A percentile compares a stretch with the other conserved stretches of the same genome.
Conservation (phyloP, 2,888 invertebrate species). For the Tanytarsus gracilentus region DNA sequence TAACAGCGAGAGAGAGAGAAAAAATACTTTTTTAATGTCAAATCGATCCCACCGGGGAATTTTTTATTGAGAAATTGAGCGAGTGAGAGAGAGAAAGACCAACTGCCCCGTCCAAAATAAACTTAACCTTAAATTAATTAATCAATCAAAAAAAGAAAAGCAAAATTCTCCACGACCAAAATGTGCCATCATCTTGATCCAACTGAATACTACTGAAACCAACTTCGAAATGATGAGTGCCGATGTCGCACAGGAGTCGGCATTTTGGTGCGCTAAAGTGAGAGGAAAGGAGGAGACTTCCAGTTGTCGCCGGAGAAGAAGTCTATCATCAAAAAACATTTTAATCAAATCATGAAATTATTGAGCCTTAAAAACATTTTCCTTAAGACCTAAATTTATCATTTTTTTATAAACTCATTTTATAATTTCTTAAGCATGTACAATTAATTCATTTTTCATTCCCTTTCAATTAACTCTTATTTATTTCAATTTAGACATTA, state of each 20-base stretch:
- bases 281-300: slow-evolving; percentile 44
- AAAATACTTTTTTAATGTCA: slow-evolving; percentile 19
- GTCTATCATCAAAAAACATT: not conserved
- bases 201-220: slow-evolving; percentile 30
- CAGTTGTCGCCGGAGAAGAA: slow-evolving; percentile 42
- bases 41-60: slow-evolving; percentile 29
- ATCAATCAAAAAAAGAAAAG: not conserved
- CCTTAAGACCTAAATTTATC: slow-evolving; percentile 5
- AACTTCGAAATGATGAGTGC: not conserved
- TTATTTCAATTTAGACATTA: not conserved
- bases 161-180: not conserved
- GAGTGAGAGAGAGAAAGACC: slow-evolving; percentile 9
- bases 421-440: not conserved
- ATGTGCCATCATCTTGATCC: slow-evolving; percentile 29
- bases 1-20: not conserved
- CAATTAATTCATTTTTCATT: not conserved
- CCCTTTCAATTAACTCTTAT: not conserved
- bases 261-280: slow-evolving; percentile 5
- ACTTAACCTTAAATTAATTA: not conserved
- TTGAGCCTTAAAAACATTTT: not conserved
- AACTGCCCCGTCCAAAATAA: slow-evolving; percentile 26
- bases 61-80: slow-evolving; percentile 20
- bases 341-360: not conserved
- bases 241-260: not conserved
- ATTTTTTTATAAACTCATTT: not conserved